phyloP scores from a whole-genome alignment of 92 coral and sea anemone genomes.

The Anthopleura xanthogrammica region DNA sequence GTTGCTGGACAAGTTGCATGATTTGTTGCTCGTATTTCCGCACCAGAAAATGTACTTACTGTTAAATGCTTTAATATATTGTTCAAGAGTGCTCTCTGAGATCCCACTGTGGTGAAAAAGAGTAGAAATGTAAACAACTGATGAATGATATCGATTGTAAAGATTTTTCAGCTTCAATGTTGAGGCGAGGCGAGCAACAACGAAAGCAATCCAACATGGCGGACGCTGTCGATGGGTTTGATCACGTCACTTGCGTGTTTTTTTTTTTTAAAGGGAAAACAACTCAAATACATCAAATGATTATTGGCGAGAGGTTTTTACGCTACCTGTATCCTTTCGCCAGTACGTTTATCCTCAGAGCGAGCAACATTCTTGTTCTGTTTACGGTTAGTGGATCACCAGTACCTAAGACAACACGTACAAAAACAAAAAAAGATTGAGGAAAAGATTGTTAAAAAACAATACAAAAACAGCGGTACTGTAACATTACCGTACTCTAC shows the following conservation, averaged over 20 bases:
- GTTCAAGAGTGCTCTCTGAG: slow-evolving; percentile 70
- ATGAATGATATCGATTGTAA: no score
- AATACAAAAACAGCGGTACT: not conserved
- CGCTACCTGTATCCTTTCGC: slow-evolving; percentile 94
- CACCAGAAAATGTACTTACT: slow-evolving; percentile 42
- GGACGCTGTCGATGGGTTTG: no score
- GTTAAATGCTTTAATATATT: slow-evolving; percentile 78
- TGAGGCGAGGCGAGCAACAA: not conserved
- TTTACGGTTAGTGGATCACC: slow-evolving; percentile 53
- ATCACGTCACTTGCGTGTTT: no score
- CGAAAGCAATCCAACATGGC: not conserved
- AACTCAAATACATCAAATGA: not conserved
- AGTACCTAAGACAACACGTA: not conserved
- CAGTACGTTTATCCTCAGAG: slow-evolving; percentile 86
- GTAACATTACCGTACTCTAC: not conserved
- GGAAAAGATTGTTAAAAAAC: not conserved
- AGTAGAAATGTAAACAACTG: not conserved
- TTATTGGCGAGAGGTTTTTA: not conserved
- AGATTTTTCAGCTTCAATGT: no score
- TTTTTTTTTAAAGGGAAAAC: no score
- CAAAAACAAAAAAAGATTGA: not conserved
- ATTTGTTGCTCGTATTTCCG: no score
- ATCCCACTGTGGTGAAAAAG: slow-evolving; percentile 67
- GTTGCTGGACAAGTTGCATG: no score
- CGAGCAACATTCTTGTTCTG: slow-evolving; percentile 89